phyloP scores from a whole-genome alignment of 2,113 vertebrate genomes.

The Prolemur simus region DNA sequence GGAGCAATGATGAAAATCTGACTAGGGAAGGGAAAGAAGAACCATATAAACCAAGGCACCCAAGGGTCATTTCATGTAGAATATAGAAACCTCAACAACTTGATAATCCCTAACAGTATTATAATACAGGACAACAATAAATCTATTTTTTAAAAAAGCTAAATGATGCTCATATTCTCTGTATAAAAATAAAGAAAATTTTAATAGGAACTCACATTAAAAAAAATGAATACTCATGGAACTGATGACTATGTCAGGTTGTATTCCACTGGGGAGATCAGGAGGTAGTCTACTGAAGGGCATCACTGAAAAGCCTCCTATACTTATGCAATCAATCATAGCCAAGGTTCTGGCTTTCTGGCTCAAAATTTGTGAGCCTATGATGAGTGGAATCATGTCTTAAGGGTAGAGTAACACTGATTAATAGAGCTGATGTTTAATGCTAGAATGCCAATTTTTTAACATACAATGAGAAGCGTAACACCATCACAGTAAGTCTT shows the following conservation, averaged over 20 bases:
- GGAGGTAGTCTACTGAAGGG: neutral
- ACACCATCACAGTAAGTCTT: neutral
- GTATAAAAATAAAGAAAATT: conserved; percentile 26
- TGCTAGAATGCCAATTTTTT: neutral
- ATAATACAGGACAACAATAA: neutral
- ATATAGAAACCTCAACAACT: neutral
- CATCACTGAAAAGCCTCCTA: neutral
- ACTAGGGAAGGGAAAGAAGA: neutral
- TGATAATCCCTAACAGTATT: neutral
- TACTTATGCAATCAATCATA: neutral
- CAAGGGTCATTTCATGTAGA: neutral
- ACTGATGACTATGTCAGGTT: neutral
- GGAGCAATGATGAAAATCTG: neutral
- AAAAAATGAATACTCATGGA: neutral
- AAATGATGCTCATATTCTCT: neutral
- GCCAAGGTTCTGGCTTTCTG: conserved; percentile 1
- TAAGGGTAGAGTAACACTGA: neutral
- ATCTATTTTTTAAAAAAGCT: neutral
- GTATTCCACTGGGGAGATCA: neutral
- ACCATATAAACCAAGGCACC: neutral
- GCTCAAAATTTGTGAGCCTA: neutral
- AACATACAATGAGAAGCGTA: neutral
- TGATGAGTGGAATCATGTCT: neutral
- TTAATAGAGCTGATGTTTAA: neutral
- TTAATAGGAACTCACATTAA: conserved; percentile 14